phyloP scores from a whole-genome alignment of 2,888 invertebrate genomes.

The Macaria notata region DNA sequence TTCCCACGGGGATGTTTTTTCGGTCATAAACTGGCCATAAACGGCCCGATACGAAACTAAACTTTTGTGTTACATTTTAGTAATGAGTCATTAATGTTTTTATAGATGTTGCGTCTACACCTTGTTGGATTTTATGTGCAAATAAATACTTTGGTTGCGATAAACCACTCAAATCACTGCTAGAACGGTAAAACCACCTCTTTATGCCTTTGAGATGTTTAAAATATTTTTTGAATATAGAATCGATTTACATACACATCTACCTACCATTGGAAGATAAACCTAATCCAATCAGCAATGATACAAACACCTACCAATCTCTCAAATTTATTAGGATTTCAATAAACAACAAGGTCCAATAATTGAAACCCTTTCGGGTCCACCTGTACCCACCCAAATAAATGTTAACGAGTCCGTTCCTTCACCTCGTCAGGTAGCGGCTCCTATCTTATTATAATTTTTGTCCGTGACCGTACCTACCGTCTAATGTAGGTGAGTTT shows the following conservation, averaged over 20 bases:
- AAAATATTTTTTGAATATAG: too few relatives aligned
- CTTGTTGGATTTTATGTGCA: slow-evolving; percentile 5
- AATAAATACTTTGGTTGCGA: neutral
- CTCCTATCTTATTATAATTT: slow-evolving; percentile 35
- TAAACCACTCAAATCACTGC: too few relatives aligned
- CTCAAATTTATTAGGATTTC: neutral
- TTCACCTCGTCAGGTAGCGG: slow-evolving; percentile 30
- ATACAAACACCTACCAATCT: slow-evolving; percentile 1
- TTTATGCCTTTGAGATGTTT: too few relatives aligned
- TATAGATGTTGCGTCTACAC: slow-evolving; percentile 13
- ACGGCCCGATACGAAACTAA: slow-evolving; percentile 18
- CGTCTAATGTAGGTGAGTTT: slow-evolving; percentile 33
- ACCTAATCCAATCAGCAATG: neutral
- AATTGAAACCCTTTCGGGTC: slow-evolving; percentile 24
- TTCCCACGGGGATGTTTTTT: slow-evolving; percentile 36
- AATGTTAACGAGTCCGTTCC: slow-evolving; percentile 37
- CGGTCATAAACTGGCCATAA: slow-evolving; percentile 31
- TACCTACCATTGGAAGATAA: too few relatives aligned
- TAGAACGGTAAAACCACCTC: too few relatives aligned
- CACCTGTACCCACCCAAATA: slow-evolving; percentile 40
- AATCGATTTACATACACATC: too few relatives aligned
- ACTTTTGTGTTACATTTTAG: slow-evolving; percentile 18
- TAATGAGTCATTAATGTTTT: slow-evolving; percentile 19
- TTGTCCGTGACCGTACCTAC: slow-evolving; percentile 34
- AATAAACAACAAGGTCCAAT: neutral